Conservation (phyloP, 2,888 invertebrate species). For the Mechanitis messenoides region DNA sequence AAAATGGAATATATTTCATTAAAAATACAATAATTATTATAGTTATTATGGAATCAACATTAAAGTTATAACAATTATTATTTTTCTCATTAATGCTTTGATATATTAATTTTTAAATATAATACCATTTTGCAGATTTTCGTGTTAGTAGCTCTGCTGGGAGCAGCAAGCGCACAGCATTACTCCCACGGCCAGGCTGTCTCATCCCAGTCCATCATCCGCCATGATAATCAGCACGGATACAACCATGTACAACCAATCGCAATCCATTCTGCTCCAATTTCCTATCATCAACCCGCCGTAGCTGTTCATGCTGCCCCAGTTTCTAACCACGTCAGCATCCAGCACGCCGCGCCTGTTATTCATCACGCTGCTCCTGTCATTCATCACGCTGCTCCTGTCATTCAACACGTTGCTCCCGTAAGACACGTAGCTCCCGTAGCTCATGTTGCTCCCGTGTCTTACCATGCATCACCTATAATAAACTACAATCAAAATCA, state of each 20-base stretch:
- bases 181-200: constrained; percentile 32
- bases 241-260: constrained; percentile 20
- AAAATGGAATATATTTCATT: too few relatives aligned
- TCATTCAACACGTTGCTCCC: constrained; percentile 7
- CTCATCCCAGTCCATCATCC: constrained; percentile 30
- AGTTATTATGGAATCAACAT: not conserved
- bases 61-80: not conserved
- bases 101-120: not conserved
- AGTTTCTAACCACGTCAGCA: constrained; percentile 23
- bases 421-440: constrained; percentile 25
- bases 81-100: not conserved
- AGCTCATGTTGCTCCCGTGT: constrained; percentile 9
- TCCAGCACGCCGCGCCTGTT: constrained; percentile 35
- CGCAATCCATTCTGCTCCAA: constrained; percentile 8
- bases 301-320: constrained; percentile 11
- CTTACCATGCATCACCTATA: constrained; percentile 4
- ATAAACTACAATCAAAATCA: constrained; percentile 31
- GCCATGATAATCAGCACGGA: constrained; percentile 26
- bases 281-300: constrained; percentile 8
- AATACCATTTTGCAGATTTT: constrained; percentile 12
- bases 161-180: constrained; percentile 40
- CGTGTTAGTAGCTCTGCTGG: constrained; percentile 26
- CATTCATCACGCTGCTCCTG: constrained; percentile 28
- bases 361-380: constrained; percentile 26
- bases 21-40: not conserved